Evolutionary conservation across 23 tunicate genomes (phyloP), one percentile per base, ranked within the genome.

Genomic region (Halocynthia aurantium): DNA sequence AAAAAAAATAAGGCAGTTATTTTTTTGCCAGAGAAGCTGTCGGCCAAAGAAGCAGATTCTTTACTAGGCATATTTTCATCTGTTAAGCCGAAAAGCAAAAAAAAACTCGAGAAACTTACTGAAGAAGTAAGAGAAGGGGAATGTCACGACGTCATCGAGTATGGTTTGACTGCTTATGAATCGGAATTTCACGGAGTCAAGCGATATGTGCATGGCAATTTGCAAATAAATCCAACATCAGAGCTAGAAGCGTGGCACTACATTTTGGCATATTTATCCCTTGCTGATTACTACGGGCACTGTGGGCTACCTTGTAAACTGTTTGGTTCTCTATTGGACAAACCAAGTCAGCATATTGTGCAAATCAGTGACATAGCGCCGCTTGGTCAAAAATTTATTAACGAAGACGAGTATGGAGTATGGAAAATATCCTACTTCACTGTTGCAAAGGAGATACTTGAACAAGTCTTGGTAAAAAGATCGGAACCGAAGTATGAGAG

Each of bases 261-360:
- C 52, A 80, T 78, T 10, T 22, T 85, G 51, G 83, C 77, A 6
- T 85, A 71, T 56, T 51, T 85, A 21, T 85, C 89, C 0, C 78
- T 85, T 61, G 83, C 74, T 8, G 17, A 67, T 50, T 80, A 85
- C 69, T 85, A 85, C 63, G 89, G 89, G 19, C 89, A 85, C 57
- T 71, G 72, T 6, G 84, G 84, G 8, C 13, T 85, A 5, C 80
- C 57, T 9, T 18, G 80, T 10, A 70, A 72, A 52, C 7, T 60
- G 10, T 85, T 85, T 67, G 69, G 58, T 55, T 6, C 49, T 0
- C 51, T 85, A 22, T 9, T 85, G 73, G 5, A 15, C 40, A 67
- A 62, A 50, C 5, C 19, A 51, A 58, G 13, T 7, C 13, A 44
- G 8, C 52, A 40, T 31, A 9, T 44, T 12, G 72, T 77, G 19